These are phyloP conservation scores for Sweltsa coloradensis DNA, from an alignment of 1,140 invertebrate species.

Conservation along the genomic window DNA sequence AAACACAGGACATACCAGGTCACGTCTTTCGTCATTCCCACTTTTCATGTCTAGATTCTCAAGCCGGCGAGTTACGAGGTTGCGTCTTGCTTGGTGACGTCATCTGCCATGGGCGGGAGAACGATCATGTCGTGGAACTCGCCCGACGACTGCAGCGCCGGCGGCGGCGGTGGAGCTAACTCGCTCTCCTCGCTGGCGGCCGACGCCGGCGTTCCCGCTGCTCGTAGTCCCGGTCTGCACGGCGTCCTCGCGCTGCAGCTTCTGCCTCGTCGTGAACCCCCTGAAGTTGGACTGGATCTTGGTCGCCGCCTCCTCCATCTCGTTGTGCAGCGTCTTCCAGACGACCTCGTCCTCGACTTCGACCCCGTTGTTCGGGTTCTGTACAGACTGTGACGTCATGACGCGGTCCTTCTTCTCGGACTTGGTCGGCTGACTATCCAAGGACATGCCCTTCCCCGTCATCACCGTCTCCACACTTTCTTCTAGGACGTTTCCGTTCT, in stretches of 20 bases:
- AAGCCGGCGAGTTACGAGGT: no score
- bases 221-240: constrained; percentile 15
- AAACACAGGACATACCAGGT: no score
- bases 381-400: not conserved
- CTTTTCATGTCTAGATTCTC: no score
- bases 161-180: not conserved
- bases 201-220: constrained; percentile 18
- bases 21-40: no score
- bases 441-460: not conserved
- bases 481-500: no score
- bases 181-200: constrained; percentile 18
- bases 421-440: not conserved
- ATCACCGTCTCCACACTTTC: not conserved
- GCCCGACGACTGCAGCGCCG: constrained; percentile 24
- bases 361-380: not conserved
- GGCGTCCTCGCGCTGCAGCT: constrained; percentile 20
- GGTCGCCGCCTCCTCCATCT: constrained; percentile 27
- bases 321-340: constrained; percentile 5
- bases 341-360: constrained; percentile 7
- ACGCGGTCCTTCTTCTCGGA: not conserved
- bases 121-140: constrained; percentile 31
- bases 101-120: constrained; percentile 16
- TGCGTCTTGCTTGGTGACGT: not conserved
- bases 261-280: constrained; percentile 27
- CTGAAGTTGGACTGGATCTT: constrained; percentile 36